Conservation (phyloP, 2,797 vertebrate species). For the Zalophus californianus region DNA sequence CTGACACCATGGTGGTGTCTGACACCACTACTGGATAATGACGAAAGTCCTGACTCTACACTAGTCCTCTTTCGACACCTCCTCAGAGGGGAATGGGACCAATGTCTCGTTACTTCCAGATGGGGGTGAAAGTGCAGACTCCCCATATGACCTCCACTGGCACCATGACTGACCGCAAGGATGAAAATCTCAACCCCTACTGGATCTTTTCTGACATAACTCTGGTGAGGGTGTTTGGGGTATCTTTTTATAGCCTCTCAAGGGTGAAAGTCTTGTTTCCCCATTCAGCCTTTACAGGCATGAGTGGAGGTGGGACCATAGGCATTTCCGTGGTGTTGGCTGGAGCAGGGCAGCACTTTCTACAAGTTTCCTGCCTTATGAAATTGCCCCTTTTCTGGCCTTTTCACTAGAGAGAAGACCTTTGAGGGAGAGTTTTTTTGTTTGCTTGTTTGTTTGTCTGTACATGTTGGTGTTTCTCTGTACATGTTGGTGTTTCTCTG, state of each 20-base stretch:
- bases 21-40: neutral
- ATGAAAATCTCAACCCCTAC: neutral
- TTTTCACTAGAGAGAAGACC: neutral
- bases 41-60: neutral
- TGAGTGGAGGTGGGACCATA: no score
- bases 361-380: neutral
- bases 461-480: neutral
- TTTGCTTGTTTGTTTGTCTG: neutral
- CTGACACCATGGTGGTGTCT: neutral
- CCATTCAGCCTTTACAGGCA: neutral
- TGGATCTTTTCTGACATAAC: neutral
- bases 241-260: neutral
- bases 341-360: neutral
- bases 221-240: neutral
- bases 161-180: no score
- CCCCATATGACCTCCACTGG: neutral
- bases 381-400: neutral
- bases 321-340: neutral
- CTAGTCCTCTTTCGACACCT: neutral
- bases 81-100: neutral
- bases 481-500: neutral
- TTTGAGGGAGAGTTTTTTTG: fast-evolving
- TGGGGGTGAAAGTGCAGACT: neutral
- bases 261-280: neutral
- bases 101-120: neutral